Percentiles rank a stretch among this genome's conserved stretches.
Conservation (phyloP, 1,140 invertebrate species). For the Neotoxoptera formosana region DNA sequence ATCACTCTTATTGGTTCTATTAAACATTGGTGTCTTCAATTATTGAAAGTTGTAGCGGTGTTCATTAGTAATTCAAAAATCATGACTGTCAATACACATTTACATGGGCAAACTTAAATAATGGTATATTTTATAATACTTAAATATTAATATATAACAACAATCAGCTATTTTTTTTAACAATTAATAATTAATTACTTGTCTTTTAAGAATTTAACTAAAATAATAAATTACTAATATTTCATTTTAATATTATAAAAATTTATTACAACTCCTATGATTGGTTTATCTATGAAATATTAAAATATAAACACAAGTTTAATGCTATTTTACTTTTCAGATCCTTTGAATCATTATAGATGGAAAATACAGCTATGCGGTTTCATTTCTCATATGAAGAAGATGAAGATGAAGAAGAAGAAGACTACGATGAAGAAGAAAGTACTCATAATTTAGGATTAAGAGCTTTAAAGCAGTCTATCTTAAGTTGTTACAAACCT, state of each 20-base stretch:
- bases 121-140: background rate
- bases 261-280: background rate
- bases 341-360: background rate
- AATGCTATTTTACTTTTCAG: conserved; percentile 36
- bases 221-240: no score
- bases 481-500: background rate
- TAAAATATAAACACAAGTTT: background rate
- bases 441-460: background rate
- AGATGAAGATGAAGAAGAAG: background rate
- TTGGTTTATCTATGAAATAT: background rate
- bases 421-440: background rate
- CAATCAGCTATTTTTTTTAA: background rate
- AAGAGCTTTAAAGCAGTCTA: background rate
- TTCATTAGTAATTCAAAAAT: background rate
- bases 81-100: background rate
- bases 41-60: background rate
- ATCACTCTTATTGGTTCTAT: background rate
- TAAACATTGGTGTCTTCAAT: background rate
- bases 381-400: background rate
- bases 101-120: background rate
- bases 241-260: background rate
- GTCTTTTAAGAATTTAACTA: no score
- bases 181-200: background rate
- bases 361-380: background rate
- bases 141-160: background rate